Evolutionary conservation across 2,113 vertebrate genomes (phyloP).

Genomic region (Psilopsiagon aymara): DNA sequence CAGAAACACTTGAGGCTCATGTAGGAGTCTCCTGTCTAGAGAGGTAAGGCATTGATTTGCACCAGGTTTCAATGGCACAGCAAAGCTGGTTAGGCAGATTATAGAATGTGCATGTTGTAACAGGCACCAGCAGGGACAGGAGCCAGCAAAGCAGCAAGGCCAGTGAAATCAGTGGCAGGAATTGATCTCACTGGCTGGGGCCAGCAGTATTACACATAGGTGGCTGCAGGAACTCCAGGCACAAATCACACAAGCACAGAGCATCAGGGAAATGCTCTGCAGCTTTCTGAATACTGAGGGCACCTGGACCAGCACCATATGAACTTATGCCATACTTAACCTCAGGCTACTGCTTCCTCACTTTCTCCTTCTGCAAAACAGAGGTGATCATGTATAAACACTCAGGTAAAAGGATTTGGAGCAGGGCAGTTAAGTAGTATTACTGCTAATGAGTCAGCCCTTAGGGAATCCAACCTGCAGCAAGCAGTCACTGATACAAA

Average conservation of each 20-base stretch:
- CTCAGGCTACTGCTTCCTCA: not conserved
- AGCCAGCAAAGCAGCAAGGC: not conserved
- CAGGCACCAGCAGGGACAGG: accelerated
- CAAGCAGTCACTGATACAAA: not conserved
- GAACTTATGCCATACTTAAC: not conserved
- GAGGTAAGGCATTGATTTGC: not conserved
- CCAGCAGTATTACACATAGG: not conserved
- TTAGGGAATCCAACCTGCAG: not conserved
- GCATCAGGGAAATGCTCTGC: accelerated
- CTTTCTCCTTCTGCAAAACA: not conserved
- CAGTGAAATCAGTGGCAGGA: not conserved
- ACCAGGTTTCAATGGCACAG: not conserved
- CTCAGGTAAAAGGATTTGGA: not conserved
- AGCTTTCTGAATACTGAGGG: not conserved
- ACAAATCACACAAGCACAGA: accelerated
- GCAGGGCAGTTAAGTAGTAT: not conserved
- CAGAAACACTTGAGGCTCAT: not conserved
- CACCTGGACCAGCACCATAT: not conserved
- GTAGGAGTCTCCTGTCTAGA: not conserved
- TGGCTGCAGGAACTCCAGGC: not conserved
- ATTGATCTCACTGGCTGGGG: accelerated
- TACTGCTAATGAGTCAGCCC: not conserved
- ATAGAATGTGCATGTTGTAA: not conserved
- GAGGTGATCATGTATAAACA: not conserved
- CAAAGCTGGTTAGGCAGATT: not conserved